phyloP scores from a whole-genome alignment of 2,888 invertebrate genomes.

The Watsonalla binaria region DNA sequence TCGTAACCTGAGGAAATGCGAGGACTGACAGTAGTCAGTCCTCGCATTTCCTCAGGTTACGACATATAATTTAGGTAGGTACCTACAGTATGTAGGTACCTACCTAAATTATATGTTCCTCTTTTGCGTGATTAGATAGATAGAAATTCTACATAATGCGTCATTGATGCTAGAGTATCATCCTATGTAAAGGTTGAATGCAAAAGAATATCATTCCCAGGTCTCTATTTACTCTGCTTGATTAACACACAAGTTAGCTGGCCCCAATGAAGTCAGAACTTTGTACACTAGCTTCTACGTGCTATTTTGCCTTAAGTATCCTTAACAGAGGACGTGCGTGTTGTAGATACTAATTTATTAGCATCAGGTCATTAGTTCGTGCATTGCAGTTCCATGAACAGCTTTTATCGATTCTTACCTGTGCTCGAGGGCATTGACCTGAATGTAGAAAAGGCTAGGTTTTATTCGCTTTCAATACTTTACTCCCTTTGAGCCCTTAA shows the following conservation, averaged over 20 bases:
- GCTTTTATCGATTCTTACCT: slow-evolving; percentile 3
- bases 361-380: slow-evolving; percentile 24
- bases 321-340: slow-evolving; percentile 8
- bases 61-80: no score
- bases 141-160: no score
- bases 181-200: background rate
- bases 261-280: slow-evolving; percentile 4
- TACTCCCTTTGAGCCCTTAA: background rate
- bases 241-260: background rate
- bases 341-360: slow-evolving; percentile 24
- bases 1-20: no score
- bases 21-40: no score
- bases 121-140: no score
- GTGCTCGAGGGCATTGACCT: background rate
- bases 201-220: background rate
- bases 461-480: background rate
- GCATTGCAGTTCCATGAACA: slow-evolving; percentile 9
- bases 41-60: no score
- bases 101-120: no score
- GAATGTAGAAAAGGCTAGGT: background rate
- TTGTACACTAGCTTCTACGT: slow-evolving; percentile 9
- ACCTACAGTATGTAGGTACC: no score
- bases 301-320: slow-evolving; percentile 7
- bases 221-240: background rate
- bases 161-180: background rate